Evolutionary conservation across 2,888 invertebrate genomes (phyloP).

Genomic region (Andrena marginata): DNA sequence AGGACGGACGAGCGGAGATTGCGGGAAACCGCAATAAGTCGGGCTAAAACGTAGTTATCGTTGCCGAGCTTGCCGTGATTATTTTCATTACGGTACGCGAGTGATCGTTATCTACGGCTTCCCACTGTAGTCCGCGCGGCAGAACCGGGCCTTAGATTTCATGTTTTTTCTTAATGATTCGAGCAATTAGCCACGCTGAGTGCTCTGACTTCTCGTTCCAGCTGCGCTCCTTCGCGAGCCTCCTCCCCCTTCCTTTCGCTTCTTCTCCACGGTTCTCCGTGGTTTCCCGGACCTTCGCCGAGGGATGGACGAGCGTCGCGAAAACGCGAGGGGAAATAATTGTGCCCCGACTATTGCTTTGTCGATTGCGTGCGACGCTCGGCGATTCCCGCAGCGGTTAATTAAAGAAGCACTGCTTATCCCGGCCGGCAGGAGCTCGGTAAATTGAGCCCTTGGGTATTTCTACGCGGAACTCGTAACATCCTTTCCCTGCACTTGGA

Average conservation of each 20-base stretch:
- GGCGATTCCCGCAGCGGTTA: constrained; percentile 29
- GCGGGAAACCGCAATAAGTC: constrained; percentile 75
- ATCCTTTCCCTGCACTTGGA: neutral
- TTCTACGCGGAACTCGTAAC: neutral
- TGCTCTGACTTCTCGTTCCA: constrained; percentile 83
- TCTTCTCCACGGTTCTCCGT: neutral
- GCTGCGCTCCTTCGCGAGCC: constrained; percentile 61
- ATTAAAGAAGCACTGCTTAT: constrained; percentile 42
- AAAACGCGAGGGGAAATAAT: constrained; percentile 29
- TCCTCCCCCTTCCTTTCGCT: constrained; percentile 63
- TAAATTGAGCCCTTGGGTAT: neutral
- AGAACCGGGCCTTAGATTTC: constrained; percentile 80
- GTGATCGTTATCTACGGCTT: constrained; percentile 81
- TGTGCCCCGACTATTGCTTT: constrained; percentile 38
- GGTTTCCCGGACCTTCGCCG: constrained; percentile 30
- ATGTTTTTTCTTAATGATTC: constrained; percentile 85
- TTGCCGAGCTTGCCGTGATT: constrained; percentile 78
- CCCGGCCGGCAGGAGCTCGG: neutral
- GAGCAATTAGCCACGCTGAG: constrained; percentile 85
- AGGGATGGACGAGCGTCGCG: constrained; percentile 25
- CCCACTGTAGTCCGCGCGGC: constrained; percentile 78
- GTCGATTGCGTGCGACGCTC: constrained; percentile 53
- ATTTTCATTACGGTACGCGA: constrained; percentile 83
- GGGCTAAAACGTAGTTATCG: constrained; percentile 76
- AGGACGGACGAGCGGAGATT: constrained; percentile 58